Evolutionary conservation across 1,140 invertebrate genomes (phyloP).

Genomic region (Pachyrhynchus sulphureomaculatus): DNA sequence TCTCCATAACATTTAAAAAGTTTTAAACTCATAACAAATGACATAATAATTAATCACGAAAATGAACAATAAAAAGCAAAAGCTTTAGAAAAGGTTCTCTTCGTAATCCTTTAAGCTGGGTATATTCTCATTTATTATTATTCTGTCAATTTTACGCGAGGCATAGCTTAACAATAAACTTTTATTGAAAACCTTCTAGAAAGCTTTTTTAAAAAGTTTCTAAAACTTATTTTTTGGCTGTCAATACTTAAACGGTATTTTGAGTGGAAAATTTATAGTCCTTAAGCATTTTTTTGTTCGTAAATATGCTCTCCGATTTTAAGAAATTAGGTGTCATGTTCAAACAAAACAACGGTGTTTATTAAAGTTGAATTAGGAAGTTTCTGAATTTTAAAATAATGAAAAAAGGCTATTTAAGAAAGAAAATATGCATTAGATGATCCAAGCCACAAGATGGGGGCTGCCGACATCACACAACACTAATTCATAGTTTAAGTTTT

Average conservation of each 20-base stretch:
- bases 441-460: no score
- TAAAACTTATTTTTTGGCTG: conserved; percentile 4
- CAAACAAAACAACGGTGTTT: no score
- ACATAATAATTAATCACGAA: conserved; percentile 14
- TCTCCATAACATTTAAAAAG: no score
- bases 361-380: no score
- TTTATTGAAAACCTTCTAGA: conserved; percentile 17
- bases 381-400: no score
- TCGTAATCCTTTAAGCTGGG: conserved; percentile 13
- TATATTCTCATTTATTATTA: conserved; percentile 24
- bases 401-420: no score
- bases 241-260: not conserved
- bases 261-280: not conserved
- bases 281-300: not conserved
- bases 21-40: conserved; percentile 17
- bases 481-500: no score
- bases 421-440: no score
- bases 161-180: conserved; percentile 15
- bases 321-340: no score
- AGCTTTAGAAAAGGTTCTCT: conserved; percentile 8
- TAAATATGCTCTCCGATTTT: not conserved
- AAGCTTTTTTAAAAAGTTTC: not conserved
- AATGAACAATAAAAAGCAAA: conserved; percentile 12
- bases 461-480: no score
- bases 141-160: conserved; percentile 21